Evolutionary conservation across 37 sponge, comb jelly and placozoan species (phyloP).

Genomic region (Aplysina aerophoba): DNA sequence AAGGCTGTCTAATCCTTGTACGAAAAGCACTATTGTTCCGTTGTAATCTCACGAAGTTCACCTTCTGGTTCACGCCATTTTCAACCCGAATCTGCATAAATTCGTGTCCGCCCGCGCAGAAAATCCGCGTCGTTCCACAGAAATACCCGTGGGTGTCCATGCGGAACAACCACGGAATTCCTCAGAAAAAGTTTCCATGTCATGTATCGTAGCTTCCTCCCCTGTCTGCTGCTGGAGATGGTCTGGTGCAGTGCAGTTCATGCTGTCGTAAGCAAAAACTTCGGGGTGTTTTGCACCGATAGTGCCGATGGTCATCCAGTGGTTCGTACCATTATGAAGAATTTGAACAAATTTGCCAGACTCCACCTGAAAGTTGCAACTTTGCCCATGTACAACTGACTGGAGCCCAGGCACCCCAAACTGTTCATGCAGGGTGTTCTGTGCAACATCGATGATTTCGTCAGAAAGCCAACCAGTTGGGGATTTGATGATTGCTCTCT

Average conservation of each 20-base stretch:
- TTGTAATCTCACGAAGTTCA: no score
- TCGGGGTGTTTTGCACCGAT: conserved; percentile 5
- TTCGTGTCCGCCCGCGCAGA: no score
- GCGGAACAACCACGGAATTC: no score
- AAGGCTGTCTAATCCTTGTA: no score
- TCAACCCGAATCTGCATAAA: not conserved
- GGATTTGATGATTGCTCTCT: no score
- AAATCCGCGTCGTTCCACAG: not conserved
- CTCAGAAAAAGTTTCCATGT: no score
- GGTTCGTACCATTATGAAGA: not conserved
- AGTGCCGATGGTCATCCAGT: conserved; percentile 19
- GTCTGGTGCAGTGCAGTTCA: not conserved
- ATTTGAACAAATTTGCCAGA: not conserved
- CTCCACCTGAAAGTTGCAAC: conserved; percentile 6
- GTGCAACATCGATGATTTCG: conserved; percentile 34
- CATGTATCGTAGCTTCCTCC: no score
- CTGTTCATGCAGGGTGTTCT: not conserved
- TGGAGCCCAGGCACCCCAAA: conserved; percentile 26
- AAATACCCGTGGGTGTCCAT: not conserved
- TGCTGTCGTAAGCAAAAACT: conserved; percentile 20
- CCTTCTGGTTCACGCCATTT: no score
- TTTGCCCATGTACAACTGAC: conserved; percentile 6
- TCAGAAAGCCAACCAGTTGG: not conserved
- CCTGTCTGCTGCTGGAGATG: not conserved
- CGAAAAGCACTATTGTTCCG: no score